Evolutionary conservation across 2,113 vertebrate genomes (phyloP).

Genomic region (Steatornis caripensis): DNA sequence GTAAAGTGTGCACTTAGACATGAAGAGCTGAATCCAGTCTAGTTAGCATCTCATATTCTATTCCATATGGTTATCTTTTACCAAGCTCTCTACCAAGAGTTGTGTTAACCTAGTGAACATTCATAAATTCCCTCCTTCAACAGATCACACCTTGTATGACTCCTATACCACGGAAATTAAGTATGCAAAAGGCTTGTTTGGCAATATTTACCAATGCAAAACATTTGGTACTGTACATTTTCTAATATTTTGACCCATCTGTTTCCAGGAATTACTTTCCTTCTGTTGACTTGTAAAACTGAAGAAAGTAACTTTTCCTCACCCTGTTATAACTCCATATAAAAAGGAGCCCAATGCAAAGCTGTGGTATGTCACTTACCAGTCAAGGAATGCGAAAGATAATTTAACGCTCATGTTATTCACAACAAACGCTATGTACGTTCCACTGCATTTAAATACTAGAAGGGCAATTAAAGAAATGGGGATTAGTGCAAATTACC

Average conservation of each 20-base stretch:
- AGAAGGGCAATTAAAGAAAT: slow-evolving; percentile 72
- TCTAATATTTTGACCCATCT: neutral
- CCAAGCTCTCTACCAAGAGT: neutral
- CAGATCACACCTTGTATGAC: neutral
- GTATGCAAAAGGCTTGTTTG: neutral
- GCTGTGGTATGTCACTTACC: slow-evolving; percentile 57
- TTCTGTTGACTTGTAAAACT: neutral
- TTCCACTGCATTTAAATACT: slow-evolving; percentile 65
- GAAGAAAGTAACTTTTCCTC: slow-evolving; percentile 10
- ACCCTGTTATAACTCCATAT: slow-evolving; percentile 1
- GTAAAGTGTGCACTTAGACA: neutral
- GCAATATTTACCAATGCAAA: neutral
- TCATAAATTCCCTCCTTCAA: neutral
- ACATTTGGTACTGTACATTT: neutral
- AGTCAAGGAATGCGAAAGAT: slow-evolving; percentile 54
- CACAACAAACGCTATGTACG: slow-evolving; percentile 58
- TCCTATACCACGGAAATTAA: neutral
- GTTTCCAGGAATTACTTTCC: neutral
- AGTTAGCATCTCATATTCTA: neutral
- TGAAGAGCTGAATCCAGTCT: neutral
- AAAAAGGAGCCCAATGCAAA: slow-evolving; percentile 33
- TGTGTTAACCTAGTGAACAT: neutral
- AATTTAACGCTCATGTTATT: slow-evolving; percentile 64
- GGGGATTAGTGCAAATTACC: slow-evolving; percentile 76
- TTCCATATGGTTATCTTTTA: neutral